phyloP scores from a whole-genome alignment of 2,113 vertebrate species.

The Vimba vimba region DNA sequence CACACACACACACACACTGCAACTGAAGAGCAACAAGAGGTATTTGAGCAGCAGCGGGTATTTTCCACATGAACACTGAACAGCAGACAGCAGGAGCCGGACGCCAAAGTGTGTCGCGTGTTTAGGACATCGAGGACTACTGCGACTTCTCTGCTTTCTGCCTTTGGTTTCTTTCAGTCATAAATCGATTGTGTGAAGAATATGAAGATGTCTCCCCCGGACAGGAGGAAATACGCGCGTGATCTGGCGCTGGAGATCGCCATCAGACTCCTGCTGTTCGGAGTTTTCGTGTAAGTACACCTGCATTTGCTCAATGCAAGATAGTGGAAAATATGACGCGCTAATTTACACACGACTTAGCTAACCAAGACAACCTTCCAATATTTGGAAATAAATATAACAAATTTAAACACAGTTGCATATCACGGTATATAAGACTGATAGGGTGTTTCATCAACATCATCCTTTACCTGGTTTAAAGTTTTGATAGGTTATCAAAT shows the following conservation, averaged over 20 bases:
- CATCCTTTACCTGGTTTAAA: background rate
- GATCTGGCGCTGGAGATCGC: conserved; percentile 77
- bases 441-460: too few species aligned
- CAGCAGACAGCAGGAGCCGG: background rate
- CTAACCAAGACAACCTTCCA: background rate
- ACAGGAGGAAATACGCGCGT: conserved; percentile 76
- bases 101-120: conserved; percentile 8
- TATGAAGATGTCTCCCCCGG: conserved; percentile 78
- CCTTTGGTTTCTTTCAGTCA: background rate
- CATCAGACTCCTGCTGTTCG: conserved; percentile 79
- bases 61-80: conserved; percentile 11
- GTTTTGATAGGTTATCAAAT: background rate
- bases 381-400: background rate
- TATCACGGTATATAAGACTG: too few species aligned
- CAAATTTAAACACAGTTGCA: background rate
- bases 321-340: background rate
- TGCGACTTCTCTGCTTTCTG: background rate
- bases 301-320: background rate
- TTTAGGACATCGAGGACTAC: background rate
- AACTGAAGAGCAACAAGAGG: conserved; percentile 6
- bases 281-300: conserved; percentile 82
- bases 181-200: conserved; percentile 52
- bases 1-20: background rate
- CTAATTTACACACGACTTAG: background rate
- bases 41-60: background rate